Conservation (phyloP, 1,140 invertebrate genomes). For the Lerema accius region DNA sequence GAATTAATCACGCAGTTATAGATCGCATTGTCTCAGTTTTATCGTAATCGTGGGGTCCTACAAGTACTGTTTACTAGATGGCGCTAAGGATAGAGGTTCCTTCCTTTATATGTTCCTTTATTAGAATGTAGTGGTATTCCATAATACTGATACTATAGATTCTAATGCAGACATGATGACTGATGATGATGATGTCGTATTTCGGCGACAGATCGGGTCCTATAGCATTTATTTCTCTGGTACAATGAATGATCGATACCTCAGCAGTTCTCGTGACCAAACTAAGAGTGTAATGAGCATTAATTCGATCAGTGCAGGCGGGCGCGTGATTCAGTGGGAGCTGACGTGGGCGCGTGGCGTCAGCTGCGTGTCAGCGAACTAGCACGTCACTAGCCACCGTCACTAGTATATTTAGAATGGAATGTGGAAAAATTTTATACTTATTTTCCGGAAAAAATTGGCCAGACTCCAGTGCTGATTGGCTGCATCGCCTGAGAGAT, state of each 20-base stretch:
- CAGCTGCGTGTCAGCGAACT: constrained; percentile 50
- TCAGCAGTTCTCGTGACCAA: constrained; percentile 18
- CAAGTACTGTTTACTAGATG: no score
- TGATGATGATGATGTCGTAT: no score
- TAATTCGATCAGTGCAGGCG: constrained; percentile 31
- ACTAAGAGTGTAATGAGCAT: constrained; percentile 28
- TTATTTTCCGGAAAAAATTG: constrained; percentile 65
- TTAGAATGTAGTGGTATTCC: no score
- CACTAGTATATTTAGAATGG: constrained; percentile 75
- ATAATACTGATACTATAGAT: no score
- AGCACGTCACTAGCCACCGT: constrained; percentile 66
- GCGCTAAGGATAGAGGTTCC: no score
- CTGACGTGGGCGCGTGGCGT: constrained; percentile 51
- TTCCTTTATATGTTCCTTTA: no score
- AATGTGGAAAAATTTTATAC: constrained; percentile 68
- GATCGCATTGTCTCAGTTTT: no score
- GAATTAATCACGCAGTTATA: no score
- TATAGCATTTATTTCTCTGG: no score
- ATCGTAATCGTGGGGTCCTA: no score
- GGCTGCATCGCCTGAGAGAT: neutral
- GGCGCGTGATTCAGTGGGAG: constrained; percentile 56
- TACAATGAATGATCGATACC: constrained; percentile 13
- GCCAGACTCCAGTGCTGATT: constrained; percentile 44
- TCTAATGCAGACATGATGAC: no score
- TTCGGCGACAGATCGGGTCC: no score